A percentile compares a stretch with the other conserved stretches of the same genome.
Evolutionary conservation across 2,797 vertebrate genomes (phyloP).

Genomic region (Dendrocincla fuliginosa): DNA sequence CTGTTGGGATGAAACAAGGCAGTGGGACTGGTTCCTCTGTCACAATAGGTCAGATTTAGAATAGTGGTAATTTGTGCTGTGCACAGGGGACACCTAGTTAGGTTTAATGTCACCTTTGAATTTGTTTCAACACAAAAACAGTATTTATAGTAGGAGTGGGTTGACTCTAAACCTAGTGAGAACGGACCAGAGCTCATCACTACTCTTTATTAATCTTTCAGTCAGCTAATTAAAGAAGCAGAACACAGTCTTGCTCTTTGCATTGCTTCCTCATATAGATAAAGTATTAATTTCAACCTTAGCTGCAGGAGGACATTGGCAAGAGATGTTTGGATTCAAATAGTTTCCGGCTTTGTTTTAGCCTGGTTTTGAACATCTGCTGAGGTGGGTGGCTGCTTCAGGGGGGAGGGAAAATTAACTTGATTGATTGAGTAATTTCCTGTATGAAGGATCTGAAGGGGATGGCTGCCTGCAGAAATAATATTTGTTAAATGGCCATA

Average conservation of each 20-base stretch:
- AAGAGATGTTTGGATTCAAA: neutral
- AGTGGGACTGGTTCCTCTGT: neutral
- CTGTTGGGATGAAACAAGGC: neutral
- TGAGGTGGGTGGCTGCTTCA: conserved; percentile 44
- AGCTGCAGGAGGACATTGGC: neutral
- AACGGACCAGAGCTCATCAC: neutral
- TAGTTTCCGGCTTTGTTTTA: conserved; percentile 31
- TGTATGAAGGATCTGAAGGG: conserved; percentile 41
- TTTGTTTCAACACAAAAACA: neutral
- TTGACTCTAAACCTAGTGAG: neutral
- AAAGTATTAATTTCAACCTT: neutral
- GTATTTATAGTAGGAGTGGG: neutral
- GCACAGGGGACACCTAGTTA: neutral
- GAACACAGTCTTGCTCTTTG: neutral
- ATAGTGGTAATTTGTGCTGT: neutral
- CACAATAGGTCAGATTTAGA: neutral
- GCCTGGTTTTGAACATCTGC: conserved; percentile 42
- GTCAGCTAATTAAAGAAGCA: neutral
- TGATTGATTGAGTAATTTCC: conserved; percentile 64
- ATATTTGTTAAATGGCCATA: conserved; percentile 41
- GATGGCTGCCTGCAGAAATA: conserved; percentile 46
- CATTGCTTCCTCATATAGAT: neutral
- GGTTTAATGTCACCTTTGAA: neutral
- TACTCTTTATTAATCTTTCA: neutral
- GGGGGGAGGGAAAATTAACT: conserved; percentile 26